Base-by-base conservation (phyloP, 2,113 vertebrate species). In the Silurus asotus region DNA sequence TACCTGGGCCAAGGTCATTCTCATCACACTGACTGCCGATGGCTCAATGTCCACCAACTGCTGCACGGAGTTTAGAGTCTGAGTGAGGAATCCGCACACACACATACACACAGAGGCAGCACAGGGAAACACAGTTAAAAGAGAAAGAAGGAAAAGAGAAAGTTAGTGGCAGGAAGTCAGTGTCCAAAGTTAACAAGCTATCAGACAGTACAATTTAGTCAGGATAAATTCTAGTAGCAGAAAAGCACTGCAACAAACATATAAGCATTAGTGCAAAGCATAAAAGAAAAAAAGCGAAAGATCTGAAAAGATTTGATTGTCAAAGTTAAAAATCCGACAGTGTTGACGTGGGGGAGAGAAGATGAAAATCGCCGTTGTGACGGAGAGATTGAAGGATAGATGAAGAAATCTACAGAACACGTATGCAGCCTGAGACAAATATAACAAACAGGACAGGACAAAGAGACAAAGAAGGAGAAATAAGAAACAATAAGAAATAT, bases 1-100 rank as follows among this genome's bases (percentile, higher is more conserved):
- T 98, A 99, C 98, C 98, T 99, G 97, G 90, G 96, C 97, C 96
- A 99, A 96, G 91, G 97, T 99, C 97, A 99, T 97, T 98, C 97
- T 96, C 97, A 99, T 96, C 94, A 97, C 97, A 97, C 97, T 98
- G 96, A 99, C 96, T 91, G 97, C 97, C 91, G 97, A 98, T 89
- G 98, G 98, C 93, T 99, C 97, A 95, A 99, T 97, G 93, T 99
- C 98, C 97, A 99, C 97, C 97, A 99, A 96, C 89, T 97, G 97
- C 94, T 96, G 97, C 93, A 97, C 95, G n/a, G 96, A 94, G 91
- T 96, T 96, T 94, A 99, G 96, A 93, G 95, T 99, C 97, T 99
- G 94, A 93, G 93, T 61, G 92, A 91, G 92, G 81, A 87, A 89
- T 93, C 82, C 82, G 93, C 92, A 88, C 58, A 84, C 49, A 88